Percentiles rank a stretch among this genome's conserved stretches.
Evolutionary conservation across 2,113 vertebrate species (phyloP).

Genomic region (Trogon surrucura): DNA sequence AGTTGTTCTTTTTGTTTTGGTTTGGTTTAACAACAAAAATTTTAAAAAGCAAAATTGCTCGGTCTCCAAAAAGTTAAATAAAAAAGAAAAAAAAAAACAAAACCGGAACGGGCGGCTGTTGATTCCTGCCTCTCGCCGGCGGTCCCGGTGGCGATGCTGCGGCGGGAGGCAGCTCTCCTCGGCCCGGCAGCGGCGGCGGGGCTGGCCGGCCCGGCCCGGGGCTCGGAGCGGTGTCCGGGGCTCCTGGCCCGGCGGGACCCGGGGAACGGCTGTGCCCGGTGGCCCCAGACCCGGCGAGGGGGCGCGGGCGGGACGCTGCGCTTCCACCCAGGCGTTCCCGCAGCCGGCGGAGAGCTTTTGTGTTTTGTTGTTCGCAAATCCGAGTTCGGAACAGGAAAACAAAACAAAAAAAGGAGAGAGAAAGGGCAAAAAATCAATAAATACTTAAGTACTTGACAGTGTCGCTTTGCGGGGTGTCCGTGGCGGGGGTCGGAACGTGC

Average conservation of each 20-base stretch:
- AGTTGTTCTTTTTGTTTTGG: neutral
- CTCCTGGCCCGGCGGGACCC: too few species aligned
- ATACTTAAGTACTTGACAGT: conserved; percentile 68
- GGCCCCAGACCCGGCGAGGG: neutral
- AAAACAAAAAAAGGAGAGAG: neutral
- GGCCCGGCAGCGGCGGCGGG: too few species aligned
- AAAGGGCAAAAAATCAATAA: neutral
- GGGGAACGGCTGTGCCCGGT: neutral
- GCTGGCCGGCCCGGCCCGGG: too few species aligned
- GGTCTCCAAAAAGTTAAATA: neutral
- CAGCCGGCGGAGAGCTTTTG: neutral
- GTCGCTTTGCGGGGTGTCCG: conserved; percentile 64
- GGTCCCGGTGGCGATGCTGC: conserved; percentile 27
- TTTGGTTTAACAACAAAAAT: neutral
- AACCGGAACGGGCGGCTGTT: conserved; percentile 39
- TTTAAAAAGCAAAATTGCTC: neutral
- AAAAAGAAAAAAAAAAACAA: neutral
- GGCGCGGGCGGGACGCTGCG: neutral
- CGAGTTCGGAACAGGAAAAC: neutral
- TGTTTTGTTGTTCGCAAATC: neutral
- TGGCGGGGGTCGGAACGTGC: conserved; percentile 58
- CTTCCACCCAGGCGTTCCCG: neutral
- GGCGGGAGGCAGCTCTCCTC: conserved; percentile 48
- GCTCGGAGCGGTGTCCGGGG: too few species aligned
- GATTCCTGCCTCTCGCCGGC: conserved; percentile 69